These are phyloP conservation scores for Semicossyphus pulcher DNA, from an alignment of 2,113 vertebrate species.

Conservation along the genomic window DNA sequence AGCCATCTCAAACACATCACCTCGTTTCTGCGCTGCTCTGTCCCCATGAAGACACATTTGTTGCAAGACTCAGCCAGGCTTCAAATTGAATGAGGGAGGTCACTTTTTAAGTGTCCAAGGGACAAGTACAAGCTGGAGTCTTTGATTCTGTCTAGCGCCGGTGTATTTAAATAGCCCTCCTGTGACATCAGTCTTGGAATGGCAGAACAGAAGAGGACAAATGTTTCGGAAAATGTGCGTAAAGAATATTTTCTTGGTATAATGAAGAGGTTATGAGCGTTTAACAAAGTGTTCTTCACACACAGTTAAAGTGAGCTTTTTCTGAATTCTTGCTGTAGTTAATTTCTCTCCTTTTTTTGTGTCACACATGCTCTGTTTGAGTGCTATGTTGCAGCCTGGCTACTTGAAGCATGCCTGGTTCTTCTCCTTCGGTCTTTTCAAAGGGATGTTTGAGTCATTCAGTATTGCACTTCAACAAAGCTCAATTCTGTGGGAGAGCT, in stretches of 20 bases:
- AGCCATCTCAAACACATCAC: slow-evolving; percentile 40
- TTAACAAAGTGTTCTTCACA: no score
- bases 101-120: slow-evolving; percentile 60
- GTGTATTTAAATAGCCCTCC: slow-evolving; percentile 10
- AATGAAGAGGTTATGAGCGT: no score
- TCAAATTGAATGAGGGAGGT: slow-evolving; percentile 67
- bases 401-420: no score
- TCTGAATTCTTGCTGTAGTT: no score
- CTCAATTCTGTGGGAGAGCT: not conserved
- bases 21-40: slow-evolving; percentile 16
- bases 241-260: no score
- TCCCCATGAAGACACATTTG: slow-evolving; percentile 48
- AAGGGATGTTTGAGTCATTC: no score
- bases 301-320: no score
- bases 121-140: slow-evolving; percentile 43
- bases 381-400: no score
- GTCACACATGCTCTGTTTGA: no score
- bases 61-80: slow-evolving; percentile 60
- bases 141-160: not conserved
- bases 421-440: no score
- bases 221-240: not conserved
- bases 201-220: no score
- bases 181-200: not conserved
- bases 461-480: not conserved
- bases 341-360: no score